Base-by-base conservation (phyloP, 2,888 invertebrate species). In the Meiosimyza decipiens region DNA sequence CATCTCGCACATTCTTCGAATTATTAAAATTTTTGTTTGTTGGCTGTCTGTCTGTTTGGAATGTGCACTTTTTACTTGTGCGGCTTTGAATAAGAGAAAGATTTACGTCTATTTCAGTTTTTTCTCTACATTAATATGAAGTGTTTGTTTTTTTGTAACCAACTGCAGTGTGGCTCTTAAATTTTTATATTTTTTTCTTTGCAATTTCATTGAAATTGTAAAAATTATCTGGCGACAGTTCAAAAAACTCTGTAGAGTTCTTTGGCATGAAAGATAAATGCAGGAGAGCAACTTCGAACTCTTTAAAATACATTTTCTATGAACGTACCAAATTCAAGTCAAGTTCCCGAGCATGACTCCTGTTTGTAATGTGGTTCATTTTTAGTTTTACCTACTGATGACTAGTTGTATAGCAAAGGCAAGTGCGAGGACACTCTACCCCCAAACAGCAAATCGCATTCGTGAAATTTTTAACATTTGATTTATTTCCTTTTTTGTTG, bases 401-500 rank as follows among this genome's bases (percentile, higher is more conserved):
- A 59, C 63, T 64, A 54, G 18, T 65, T 62, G 54, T 40, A 52
- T 49, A 47, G 47, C 62, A 70, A 70, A 52, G 47, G 47, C 57
- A 70, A 52, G 63, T 63, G 60, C 9, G 47, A 33, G 28, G 63
- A 72, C 68, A 72, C 64, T 9, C 40, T 64, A 54, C 40, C 64
- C 55, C 55, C 64, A 73, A 71, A 73, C 70, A 69, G 71, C 66
- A 71, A 69, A 71, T 73, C 72, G 74, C 22, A 65, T 73, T 75
- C 54, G 22, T 74, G 73, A 71, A 71, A 69, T 74, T 71, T 71
- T 69, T 67, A 59, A 63, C 74, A 73, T 74, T 76, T 76, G 74
- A 71, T 74, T 75, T 75, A 75, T 74, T 60, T 67, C 33, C 71
- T 52, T 64, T 71, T 72, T 65, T 22, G 73, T 33, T 16, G 70